Base-by-base conservation (phyloP, 2,113 vertebrate genomes). In the Irena cyanogastra region DNA sequence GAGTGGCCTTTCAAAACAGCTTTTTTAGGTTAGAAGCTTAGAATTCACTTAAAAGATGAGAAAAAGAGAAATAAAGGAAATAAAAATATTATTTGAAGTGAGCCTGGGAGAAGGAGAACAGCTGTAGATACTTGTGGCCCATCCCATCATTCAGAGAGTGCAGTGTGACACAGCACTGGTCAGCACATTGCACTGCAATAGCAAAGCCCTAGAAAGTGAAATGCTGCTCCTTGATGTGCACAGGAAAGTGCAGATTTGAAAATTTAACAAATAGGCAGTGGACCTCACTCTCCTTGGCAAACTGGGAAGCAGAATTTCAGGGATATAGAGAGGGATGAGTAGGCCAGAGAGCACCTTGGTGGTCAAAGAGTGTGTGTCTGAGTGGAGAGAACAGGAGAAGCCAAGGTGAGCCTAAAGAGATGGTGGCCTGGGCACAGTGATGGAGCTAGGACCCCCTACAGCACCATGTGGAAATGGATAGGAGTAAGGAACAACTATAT, bases 121-220 rank as follows among this genome's bases (percentile, higher is more conserved):
- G 19, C 33, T 87, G 44, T 76, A 45, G 63, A 42, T 42, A 2
- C 3, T n/a, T 54, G 17, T 77, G 54, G 9, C 18, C n/a, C 21
- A 20, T 50, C 31, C 18, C 33, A 14, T 77, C 6, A 12, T 59
- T 65, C 1, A 4, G 57, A 39, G 26, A 39, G 19, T 8, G 33
- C 41, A 60, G 24, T 61, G 79, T 63, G 47, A 30, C 28, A 19
- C 8, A 22, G 31, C 30, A 8, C 7, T 63, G 19, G 7, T 39
- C 37, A 57, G 24, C 1, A 1, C 5, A 4, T 33, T 69, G 19
- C 42, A 16, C 1, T 2, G 33, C 22, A 18, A 19, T 4, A 65
- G 50, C 41, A 68, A 83, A 68, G 19, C 27, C 28, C n/a, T 65
- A 14, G 53, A n/a, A 45, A 80, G 35, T 6, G 2, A 64, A 60